phyloP scores from a whole-genome alignment of 2,797 vertebrate species.

The Synaphobranchus kaupii region DNA sequence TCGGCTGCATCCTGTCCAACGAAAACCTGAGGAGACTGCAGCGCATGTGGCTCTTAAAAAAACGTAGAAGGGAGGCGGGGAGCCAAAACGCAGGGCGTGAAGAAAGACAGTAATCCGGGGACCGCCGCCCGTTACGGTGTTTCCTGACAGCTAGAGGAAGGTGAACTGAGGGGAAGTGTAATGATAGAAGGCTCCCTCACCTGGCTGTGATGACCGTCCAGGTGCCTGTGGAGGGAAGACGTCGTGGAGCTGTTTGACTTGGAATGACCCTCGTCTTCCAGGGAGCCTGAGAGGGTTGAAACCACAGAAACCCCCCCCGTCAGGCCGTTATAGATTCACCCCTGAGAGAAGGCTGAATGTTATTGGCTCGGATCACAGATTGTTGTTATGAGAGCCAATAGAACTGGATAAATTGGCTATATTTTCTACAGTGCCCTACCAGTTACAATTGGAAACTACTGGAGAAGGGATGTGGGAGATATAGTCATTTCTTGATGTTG shows the following conservation, averaged over 20 bases:
- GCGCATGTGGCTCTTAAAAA: not conserved
- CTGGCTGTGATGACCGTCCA: conserved; percentile 90
- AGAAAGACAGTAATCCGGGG: not conserved
- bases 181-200: conserved; percentile 61
- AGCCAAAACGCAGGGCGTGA: not conserved
- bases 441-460: too few species aligned
- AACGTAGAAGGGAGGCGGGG: not conserved
- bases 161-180: not conserved
- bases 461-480: not conserved
- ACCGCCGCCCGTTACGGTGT: not conserved
- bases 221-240: conserved; percentile 79
- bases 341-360: too few species aligned
- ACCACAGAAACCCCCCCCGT: not conserved
- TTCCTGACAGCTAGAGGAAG: not conserved
- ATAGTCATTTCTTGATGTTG: not conserved
- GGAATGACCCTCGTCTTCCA: conserved; percentile 82
- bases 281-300: conserved; percentile 69
- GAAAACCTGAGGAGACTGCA: not conserved
- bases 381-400: not conserved
- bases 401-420: not conserved
- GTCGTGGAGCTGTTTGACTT: conserved; percentile 73
- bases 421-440: too few species aligned
- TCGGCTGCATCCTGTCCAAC: not conserved
- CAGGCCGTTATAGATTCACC: not conserved
- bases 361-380: not conserved